A percentile compares a stretch with the other conserved stretches of the same genome.
These are phyloP conservation scores for Ciconia maguari DNA, from an alignment of 2,113 vertebrate species.

Conservation along the genomic window DNA sequence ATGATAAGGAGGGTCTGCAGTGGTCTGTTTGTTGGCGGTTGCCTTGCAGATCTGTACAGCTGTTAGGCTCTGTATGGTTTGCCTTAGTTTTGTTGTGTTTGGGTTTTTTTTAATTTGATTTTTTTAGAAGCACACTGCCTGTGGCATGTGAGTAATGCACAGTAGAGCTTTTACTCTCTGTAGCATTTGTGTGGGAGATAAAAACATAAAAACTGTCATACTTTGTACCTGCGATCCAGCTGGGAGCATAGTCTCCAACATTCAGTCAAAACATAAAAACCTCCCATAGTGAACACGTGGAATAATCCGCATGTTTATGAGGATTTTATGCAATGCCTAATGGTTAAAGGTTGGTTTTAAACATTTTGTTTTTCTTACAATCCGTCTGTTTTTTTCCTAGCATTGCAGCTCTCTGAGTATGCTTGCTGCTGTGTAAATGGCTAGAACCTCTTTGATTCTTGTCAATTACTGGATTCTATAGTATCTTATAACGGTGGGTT, in stretches of 20 bases:
- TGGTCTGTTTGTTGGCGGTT: background rate
- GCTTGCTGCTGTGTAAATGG: background rate
- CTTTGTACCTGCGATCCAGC: background rate
- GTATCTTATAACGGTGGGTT: rapidly evolving
- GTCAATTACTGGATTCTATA: background rate
- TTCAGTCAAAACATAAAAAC: background rate
- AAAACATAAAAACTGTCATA: background rate
- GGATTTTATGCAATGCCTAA: background rate
- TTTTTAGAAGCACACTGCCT: background rate
- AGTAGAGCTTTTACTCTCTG: background rate
- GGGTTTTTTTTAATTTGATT: background rate
- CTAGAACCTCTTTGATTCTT: background rate
- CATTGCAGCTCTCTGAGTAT: background rate
- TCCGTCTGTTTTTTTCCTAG: background rate
- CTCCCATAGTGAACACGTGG: rapidly evolving
- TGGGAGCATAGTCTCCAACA: background rate
- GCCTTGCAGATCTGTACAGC: background rate
- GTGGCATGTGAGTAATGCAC: background rate
- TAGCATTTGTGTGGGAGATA: background rate
- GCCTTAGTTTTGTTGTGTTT: background rate
- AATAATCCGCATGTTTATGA: background rate
- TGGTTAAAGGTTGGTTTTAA: background rate
- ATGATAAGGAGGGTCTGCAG: background rate
- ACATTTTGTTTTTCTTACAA: background rate
- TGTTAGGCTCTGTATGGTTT: background rate